These are phyloP conservation scores for Cryptoleucopteryx plumbea DNA, from an alignment of 2,113 vertebrate species.

Conservation along the genomic window DNA sequence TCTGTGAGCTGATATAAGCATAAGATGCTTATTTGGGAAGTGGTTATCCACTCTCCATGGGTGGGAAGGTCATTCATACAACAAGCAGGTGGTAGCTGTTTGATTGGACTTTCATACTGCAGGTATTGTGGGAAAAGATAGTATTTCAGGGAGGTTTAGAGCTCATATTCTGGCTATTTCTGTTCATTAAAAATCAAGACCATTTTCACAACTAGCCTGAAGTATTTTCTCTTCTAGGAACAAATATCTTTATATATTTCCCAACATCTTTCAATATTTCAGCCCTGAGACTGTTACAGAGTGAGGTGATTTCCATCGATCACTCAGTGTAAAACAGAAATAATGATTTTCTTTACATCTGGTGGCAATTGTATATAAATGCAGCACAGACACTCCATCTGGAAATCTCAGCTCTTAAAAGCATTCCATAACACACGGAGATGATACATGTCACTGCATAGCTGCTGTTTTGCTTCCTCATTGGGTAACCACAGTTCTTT, in stretches of 20 bases:
- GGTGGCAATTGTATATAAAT: not conserved
- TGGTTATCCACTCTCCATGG: not conserved
- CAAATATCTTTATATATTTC: not conserved
- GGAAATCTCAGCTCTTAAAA: constrained; percentile 1
- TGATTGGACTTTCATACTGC: not conserved
- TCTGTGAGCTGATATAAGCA: not conserved
- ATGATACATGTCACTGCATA: not conserved
- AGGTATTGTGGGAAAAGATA: not conserved
- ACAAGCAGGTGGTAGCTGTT: not conserved
- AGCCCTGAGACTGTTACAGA: not conserved
- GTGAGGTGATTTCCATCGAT: not conserved
- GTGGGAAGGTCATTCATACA: not conserved
- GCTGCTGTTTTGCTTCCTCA: not conserved
- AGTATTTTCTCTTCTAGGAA: not conserved
- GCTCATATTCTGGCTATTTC: not conserved
- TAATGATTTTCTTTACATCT: not conserved
- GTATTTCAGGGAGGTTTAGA: not conserved
- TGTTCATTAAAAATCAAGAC: not conserved
- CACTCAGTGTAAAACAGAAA: not conserved
- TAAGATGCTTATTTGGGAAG: not conserved
- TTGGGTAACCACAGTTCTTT: not conserved
- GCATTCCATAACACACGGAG: not conserved
- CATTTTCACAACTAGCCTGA: not conserved
- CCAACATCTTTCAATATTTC: not conserved
- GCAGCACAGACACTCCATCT: not conserved